A percentile compares a stretch with the other conserved stretches of the same genome.
These are phyloP conservation scores for Formica aserva DNA, from an alignment of 2,888 invertebrate species.

Conservation along the genomic window DNA sequence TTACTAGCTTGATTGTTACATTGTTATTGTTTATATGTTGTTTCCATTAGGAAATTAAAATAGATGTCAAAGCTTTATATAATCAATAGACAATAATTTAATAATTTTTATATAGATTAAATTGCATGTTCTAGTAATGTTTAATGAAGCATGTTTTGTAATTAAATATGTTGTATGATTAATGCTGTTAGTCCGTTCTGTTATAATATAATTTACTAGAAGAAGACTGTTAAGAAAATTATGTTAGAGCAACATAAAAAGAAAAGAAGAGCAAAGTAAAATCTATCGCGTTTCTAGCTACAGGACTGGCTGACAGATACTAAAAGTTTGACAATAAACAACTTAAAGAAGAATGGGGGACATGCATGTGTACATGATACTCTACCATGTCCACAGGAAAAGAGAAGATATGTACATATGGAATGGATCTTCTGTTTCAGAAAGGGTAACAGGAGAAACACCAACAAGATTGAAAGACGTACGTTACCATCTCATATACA, in stretches of 20 bases:
- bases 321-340: slow-evolving; percentile 36
- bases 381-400: neutral
- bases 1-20: neutral
- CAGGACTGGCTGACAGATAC: slow-evolving; percentile 50
- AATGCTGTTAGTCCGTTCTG: slow-evolving; percentile 65
- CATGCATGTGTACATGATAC: slow-evolving; percentile 47
- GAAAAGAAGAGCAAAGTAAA: slow-evolving; percentile 36
- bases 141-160: slow-evolving; percentile 29
- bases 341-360: slow-evolving; percentile 29
- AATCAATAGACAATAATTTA: neutral
- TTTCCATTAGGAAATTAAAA: slow-evolving; percentile 16
- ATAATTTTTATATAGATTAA: slow-evolving; percentile 10
- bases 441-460: slow-evolving; percentile 71
- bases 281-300: slow-evolving; percentile 39
- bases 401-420: slow-evolving; percentile 19
- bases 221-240: slow-evolving; percentile 19
- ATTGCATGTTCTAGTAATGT: neutral
- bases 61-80: neutral
- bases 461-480: slow-evolving; percentile 11
- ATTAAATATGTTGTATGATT: slow-evolving; percentile 27
- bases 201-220: slow-evolving; percentile 29
- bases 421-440: slow-evolving; percentile 80
- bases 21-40: neutral
- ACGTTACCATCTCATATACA: slow-evolving; percentile 37
- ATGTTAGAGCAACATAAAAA: slow-evolving; percentile 7